Evolutionary conservation across 2,797 vertebrate genomes (phyloP), one percentile per base, ranked within the genome.

Genomic region (Leptodactylus fallax): DNA sequence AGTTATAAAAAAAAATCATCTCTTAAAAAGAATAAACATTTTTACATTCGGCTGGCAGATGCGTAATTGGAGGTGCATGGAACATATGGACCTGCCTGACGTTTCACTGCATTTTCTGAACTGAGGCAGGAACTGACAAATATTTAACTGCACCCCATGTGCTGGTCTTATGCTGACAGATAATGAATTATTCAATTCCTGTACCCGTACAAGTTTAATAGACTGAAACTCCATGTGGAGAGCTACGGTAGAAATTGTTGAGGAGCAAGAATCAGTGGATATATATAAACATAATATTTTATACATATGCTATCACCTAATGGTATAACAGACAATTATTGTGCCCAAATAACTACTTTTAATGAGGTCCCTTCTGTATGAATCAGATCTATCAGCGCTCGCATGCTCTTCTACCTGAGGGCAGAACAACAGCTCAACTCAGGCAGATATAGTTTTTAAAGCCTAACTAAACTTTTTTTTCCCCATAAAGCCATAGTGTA

Each of bases 131-230:
- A 76, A 49, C 47, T 76, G 72, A 76, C 47, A 76, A 51, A 76
- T 76, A 76, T 51, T 51, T 51, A 76, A 23, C 72, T 76, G 11
- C 72, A 76, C 45, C 72, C 21, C 21, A 76, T 76, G 72, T 51
- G 72, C 21, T 23, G 72, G 8, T n/a, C 21, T 53, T n/a, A 76
- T n/a, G n/a, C 72, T 76, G 72, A 76, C 72, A 77, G 72, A 77
- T 53, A 53, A 21, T 77, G 49, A 53, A 77, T 77, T 77, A 77
- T 77, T 77, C 72, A 77, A 53, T 77, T 21, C 49, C 47, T 53
- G 72, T 53, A 49, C 49, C n/a, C 6, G 7, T 36, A 49, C 47
- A 77, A 23, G 47, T 77, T n/a, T 53, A 21, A 77, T 23, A 53
- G 72, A 53, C 72, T 53, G 19, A 12, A 74, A 49, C 71, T 49